Evolutionary conservation across 1,140 invertebrate genomes (phyloP).

Genomic region (Brachionus plicatilis): DNA sequence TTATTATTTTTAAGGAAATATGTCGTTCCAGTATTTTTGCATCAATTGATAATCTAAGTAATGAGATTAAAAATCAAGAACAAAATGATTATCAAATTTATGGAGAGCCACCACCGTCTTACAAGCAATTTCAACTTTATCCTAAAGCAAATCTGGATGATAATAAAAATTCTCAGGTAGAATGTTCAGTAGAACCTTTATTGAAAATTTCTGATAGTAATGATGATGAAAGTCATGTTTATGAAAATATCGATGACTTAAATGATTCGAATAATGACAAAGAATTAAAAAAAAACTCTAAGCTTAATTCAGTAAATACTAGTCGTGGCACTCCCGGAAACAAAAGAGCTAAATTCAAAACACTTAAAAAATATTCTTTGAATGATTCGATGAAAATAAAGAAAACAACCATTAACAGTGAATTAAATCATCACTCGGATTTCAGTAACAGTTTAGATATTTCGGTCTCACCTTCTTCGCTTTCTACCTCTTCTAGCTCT

Average conservation of each 20-base stretch:
- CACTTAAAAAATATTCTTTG: not conserved
- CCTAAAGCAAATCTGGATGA: conserved; percentile 5
- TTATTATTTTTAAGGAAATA: not conserved
- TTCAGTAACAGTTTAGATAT: not conserved
- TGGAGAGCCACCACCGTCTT: conserved; percentile 35
- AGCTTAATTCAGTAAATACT: not conserved
- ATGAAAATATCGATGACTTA: not conserved
- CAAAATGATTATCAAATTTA: conserved; percentile 1
- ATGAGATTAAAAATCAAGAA: not conserved
- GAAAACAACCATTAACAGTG: not conserved
- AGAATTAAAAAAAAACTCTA: not conserved
- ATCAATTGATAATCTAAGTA: not conserved
- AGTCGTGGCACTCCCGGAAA: not conserved
- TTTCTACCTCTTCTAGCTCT: not conserved
- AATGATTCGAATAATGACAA: not conserved
- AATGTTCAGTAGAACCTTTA: not conserved
- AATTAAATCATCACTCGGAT: not conserved
- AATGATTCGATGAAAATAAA: not conserved
- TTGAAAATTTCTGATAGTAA: not conserved
- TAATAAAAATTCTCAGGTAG: not conserved
- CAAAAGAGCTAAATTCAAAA: not conserved
- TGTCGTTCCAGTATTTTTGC: not conserved
- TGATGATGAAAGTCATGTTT: not conserved
- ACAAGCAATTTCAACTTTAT: conserved; percentile 9
- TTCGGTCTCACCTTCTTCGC: not conserved